Conservation (phyloP, 2,888 invertebrate species). For the Reticulitermes lucifugus region DNA sequence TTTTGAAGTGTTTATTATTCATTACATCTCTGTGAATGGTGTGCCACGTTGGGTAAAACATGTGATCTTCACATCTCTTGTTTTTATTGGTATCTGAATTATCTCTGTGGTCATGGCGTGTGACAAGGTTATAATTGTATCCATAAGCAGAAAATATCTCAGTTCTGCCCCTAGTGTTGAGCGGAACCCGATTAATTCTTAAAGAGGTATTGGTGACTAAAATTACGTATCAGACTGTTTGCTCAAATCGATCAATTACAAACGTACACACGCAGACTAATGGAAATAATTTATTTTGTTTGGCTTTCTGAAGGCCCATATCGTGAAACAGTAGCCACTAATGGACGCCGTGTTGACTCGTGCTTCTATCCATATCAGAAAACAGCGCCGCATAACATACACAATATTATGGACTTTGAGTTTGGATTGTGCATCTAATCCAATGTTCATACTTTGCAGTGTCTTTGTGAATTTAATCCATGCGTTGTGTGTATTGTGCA, state of each 20-base stretch:
- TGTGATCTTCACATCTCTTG: too few relatives aligned
- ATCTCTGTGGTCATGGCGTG: too few relatives aligned
- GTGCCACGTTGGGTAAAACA: too few relatives aligned
- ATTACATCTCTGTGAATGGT: too few relatives aligned
- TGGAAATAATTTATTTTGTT: constrained; percentile 29
- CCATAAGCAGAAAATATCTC: too few relatives aligned
- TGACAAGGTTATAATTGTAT: too few relatives aligned
- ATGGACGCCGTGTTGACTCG: neutral
- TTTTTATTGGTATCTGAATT: too few relatives aligned
- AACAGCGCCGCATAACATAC: neutral
- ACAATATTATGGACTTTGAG: neutral
- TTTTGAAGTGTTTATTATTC: too few relatives aligned
- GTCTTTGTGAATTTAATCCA: too few relatives aligned
- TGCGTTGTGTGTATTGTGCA: too few relatives aligned
- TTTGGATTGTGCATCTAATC: neutral
- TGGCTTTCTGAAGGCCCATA: neutral
- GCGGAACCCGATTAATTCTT: neutral
- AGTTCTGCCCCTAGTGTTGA: too few relatives aligned
- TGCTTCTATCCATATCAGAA: constrained; percentile 4
- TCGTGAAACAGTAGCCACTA: constrained; percentile 17
- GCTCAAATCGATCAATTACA: constrained; percentile 4
- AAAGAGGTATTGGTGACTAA: neutral
- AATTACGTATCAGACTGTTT: neutral
- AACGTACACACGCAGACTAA: constrained; percentile 3
- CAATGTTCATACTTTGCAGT: neutral